Evolutionary conservation across 2,888 invertebrate species (phyloP).

Genomic region (Microctonus hyperodae): DNA sequence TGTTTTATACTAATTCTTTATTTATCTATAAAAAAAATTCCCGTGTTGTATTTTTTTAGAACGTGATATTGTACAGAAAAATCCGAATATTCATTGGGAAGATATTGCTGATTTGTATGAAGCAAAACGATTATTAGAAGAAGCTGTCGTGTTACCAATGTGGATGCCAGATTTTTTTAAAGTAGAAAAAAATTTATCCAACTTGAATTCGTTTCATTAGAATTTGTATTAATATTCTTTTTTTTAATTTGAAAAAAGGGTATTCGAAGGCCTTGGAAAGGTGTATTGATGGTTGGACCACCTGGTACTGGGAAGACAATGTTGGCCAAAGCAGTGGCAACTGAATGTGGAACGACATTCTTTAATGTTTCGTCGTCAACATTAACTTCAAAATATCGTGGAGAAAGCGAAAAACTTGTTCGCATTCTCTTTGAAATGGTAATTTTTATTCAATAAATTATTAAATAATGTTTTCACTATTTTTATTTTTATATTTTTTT

Average conservation of each 20-base stretch:
- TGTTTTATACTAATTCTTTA: background rate
- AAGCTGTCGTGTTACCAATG: constrained; percentile 97
- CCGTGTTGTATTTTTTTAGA: constrained; percentile 66
- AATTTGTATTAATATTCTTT: background rate
- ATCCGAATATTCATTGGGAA: constrained; percentile 95
- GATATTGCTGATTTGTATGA: constrained; percentile 91
- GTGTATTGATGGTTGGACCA: constrained; percentile 92
- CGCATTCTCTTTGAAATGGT: constrained; percentile 97
- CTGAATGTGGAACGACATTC: constrained; percentile 97
- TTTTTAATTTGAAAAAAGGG: constrained; percentile 75
- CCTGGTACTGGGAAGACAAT: constrained; percentile 96
- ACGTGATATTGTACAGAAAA: constrained; percentile 95
- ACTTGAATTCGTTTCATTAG: background rate
- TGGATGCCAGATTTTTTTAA: constrained; percentile 99
- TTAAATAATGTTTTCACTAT: background rate
- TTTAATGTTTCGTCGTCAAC: constrained; percentile 97
- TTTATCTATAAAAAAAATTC: constrained; percentile 41
- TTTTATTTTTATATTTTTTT: constrained; percentile 21
- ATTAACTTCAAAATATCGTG: constrained; percentile 97
- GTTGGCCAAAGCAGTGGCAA: constrained; percentile 97
- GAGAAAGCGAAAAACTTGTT: constrained; percentile 99
- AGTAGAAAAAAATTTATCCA: constrained; percentile 64
- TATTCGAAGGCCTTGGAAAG: constrained; percentile 96
- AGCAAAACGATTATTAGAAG: constrained; percentile 90
- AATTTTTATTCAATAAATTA: constrained; percentile 42